Conservation (phyloP, 2,797 vertebrate genomes). For the Pangasius mekongensis region DNA sequence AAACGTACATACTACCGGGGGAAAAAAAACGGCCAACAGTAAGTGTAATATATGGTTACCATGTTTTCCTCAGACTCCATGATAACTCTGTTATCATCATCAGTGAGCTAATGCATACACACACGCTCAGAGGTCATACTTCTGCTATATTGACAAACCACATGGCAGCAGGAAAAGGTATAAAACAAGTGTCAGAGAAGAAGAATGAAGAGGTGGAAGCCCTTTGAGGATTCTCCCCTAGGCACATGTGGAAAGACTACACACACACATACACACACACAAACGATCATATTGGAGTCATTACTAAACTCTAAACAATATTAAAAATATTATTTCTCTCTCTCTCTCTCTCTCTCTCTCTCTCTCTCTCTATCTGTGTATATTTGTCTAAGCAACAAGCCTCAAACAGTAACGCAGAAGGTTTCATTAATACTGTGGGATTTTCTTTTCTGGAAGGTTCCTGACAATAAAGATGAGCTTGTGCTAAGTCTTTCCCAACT, state of each 20-base stretch:
- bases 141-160: constrained; percentile 24
- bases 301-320: not conserved
- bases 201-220: constrained; percentile 9
- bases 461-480: not conserved
- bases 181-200: constrained; percentile 20
- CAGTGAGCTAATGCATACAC: not conserved
- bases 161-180: constrained; percentile 13
- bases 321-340: not conserved
- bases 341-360: not conserved
- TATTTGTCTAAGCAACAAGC: not conserved
- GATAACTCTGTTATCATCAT: constrained; percentile 28
- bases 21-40: not conserved
- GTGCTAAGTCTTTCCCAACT: not conserved
- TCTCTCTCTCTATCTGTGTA: not conserved
- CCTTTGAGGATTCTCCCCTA: not conserved
- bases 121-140: not conserved
- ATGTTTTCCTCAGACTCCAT: constrained; percentile 25
- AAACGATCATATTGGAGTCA: not conserved
- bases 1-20: not conserved
- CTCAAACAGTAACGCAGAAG: not conserved
- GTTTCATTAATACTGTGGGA: not conserved
- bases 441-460: not conserved
- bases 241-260: not conserved
- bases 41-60: constrained; percentile 11
- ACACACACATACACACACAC: constrained; percentile 4